phyloP scores from a whole-genome alignment of 2,797 vertebrate genomes.

The Enteromius trimaculatus region DNA sequence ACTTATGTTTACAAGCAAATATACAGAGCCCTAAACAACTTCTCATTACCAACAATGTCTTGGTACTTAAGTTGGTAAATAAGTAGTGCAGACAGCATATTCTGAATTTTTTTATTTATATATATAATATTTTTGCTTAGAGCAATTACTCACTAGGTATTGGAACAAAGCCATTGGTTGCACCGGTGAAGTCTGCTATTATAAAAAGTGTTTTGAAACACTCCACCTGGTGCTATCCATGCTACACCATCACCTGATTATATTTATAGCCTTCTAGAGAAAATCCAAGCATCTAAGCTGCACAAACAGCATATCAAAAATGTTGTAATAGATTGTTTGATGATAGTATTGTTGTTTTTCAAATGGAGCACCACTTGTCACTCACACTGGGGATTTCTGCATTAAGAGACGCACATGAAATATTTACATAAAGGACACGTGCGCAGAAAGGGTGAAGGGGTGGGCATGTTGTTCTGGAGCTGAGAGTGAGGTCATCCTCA shows the following conservation, averaged over 20 bases:
- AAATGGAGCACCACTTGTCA: constrained; percentile 11
- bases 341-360: not conserved
- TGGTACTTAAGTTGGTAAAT: too few species aligned
- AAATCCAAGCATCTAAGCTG: constrained; percentile 10
- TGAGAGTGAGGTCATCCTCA: constrained; percentile 54
- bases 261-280: constrained; percentile 23
- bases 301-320: constrained; percentile 20
- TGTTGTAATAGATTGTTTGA: not conserved
- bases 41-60: too few species aligned
- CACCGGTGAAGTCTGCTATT: too few species aligned
- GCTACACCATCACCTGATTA: constrained; percentile 20
- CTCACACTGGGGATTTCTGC: constrained; percentile 26
- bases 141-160: too few species aligned
- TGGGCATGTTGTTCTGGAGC: constrained; percentile 41
- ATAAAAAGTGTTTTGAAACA: too few species aligned
- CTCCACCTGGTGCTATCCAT: not conserved
- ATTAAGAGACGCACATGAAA: constrained; percentile 37
- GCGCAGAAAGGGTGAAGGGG: constrained; percentile 35
- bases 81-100: too few species aligned
- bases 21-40: too few species aligned
- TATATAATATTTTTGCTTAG: too few species aligned
- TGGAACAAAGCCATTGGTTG: too few species aligned
- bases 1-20: too few species aligned
- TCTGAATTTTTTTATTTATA: too few species aligned
- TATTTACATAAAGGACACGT: constrained; percentile 45